Percentiles rank a stretch among this genome's conserved stretches.
These are phyloP conservation scores for Erythrolamprus reginae DNA, from an alignment of 2,113 vertebrate genomes.

Conservation along the genomic window DNA sequence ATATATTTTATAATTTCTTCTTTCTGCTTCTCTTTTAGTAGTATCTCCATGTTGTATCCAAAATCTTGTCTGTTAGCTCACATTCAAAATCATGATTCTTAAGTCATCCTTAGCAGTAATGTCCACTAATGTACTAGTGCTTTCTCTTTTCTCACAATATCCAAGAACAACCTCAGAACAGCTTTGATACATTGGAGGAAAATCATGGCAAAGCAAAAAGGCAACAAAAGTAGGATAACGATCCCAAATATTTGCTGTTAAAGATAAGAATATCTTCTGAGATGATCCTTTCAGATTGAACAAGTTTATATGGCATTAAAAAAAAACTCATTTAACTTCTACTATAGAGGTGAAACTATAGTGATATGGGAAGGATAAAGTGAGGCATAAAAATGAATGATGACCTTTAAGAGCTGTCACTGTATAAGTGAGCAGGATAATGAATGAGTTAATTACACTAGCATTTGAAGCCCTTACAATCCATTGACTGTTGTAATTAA, in stretches of 20 bases:
- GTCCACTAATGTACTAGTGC: neutral
- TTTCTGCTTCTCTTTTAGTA: neutral
- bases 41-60: neutral
- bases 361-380: neutral
- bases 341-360: neutral
- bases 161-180: neutral
- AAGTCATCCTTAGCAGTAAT: neutral
- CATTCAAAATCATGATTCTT: neutral
- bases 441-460: slow-evolving; percentile 72
- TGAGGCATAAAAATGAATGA: slow-evolving; percentile 47
- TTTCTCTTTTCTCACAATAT: neutral
- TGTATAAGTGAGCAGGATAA: slow-evolving; percentile 55
- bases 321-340: slow-evolving; percentile 43
- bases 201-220: neutral
- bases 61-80: neutral
- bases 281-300: slow-evolving; percentile 10
- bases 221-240: neutral
- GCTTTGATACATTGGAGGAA: neutral
- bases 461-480: slow-evolving; percentile 55
- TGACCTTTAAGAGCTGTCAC: slow-evolving; percentile 29
- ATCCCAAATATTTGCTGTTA: slow-evolving; percentile 14
- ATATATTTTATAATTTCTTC: neutral
- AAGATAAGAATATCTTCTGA: slow-evolving; percentile 35
- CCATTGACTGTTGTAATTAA: slow-evolving; percentile 71
- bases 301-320: slow-evolving; percentile 19